Conservation (phyloP, 30 jellyfish, hydroid and myxozoan species). For the Turritopsis rubra region DNA sequence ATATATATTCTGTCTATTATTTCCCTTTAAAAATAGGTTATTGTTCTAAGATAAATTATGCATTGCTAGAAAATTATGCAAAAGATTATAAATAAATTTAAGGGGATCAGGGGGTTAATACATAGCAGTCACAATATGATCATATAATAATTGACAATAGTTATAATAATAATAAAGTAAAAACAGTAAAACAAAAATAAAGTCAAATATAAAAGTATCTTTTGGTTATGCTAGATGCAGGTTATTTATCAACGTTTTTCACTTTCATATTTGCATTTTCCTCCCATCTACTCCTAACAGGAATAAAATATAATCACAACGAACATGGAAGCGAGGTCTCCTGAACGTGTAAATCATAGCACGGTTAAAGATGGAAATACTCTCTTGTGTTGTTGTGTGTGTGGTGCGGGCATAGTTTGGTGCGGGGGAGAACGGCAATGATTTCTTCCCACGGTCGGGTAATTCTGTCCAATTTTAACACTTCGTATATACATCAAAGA, state of each 20-base stretch:
- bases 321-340: not conserved
- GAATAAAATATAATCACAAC: not conserved
- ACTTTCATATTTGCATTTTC: not conserved
- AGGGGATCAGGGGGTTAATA: not conserved
- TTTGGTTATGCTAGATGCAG: too few species aligned
- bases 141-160: too few species aligned
- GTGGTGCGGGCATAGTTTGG: too few species aligned
- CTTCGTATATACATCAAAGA: too few species aligned
- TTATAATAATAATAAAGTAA: not conserved
- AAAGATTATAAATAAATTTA: too few species aligned
- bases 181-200: too few species aligned
- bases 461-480: too few species aligned
- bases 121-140: not conserved
- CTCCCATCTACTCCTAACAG: not conserved
- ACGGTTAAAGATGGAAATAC: not conserved
- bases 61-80: not conserved
- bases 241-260: too few species aligned
- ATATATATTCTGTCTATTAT: not conserved
- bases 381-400: too few species aligned
- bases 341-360: not conserved
- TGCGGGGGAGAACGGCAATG: too few species aligned
- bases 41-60: not conserved
- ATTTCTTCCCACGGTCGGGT: too few species aligned
- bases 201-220: too few species aligned
- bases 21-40: not conserved